These are phyloP conservation scores for Pterostichus madidus DNA, from an alignment of 2,888 invertebrate genomes.

Conservation along the genomic window DNA sequence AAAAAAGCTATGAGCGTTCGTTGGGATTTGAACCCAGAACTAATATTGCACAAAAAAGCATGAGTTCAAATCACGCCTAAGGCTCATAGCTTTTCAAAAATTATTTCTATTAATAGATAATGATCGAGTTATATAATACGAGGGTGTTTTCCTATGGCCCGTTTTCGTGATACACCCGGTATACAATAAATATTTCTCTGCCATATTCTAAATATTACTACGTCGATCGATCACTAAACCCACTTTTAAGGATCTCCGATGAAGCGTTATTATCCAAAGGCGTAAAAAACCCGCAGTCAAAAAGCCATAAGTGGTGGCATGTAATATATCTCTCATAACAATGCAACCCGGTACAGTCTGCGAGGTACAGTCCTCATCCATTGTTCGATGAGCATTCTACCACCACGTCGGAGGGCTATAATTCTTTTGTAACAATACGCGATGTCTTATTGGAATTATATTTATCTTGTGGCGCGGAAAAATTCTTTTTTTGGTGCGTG, in stretches of 20 bases:
- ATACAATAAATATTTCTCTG: no score
- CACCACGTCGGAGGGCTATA: background rate
- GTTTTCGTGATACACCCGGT: no score
- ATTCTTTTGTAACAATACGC: background rate
- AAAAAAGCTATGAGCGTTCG: no score
- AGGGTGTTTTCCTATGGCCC: no score
- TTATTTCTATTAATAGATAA: no score
- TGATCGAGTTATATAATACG: no score
- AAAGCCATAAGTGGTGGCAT: constrained; percentile 21
- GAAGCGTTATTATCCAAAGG: background rate
- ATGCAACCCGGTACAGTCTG: constrained; percentile 11
- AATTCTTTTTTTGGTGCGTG: background rate
- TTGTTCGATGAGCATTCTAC: background rate
- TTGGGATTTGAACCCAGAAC: no score
- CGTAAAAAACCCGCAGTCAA: constrained; percentile 5
- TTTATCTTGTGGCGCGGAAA: background rate
- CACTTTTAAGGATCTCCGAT: background rate
- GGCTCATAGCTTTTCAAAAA: no score
- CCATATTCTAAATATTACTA: no score
- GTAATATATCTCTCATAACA: constrained; percentile 20
- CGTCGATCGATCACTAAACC: no score
- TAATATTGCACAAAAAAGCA: no score
- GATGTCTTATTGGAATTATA: constrained; percentile 16
- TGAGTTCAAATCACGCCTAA: no score
- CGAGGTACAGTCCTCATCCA: background rate